These are phyloP conservation scores for Erethizon dorsatum DNA, from an alignment of 2,797 vertebrate species.

Conservation along the genomic window DNA sequence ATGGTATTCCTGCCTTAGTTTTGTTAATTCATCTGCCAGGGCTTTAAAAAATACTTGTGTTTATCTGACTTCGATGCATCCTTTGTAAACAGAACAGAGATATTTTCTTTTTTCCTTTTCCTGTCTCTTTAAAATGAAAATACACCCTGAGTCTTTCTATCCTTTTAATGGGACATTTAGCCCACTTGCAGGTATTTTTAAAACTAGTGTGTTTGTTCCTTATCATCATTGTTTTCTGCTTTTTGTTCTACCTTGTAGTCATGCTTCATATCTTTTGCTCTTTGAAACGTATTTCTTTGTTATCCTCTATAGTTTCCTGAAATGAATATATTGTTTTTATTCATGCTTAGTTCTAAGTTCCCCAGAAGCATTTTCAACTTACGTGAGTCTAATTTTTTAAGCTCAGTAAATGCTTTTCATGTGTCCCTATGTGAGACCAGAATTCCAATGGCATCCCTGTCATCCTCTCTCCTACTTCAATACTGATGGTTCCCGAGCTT, in stretches of 20 bases:
- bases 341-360: slow-evolving; percentile 48
- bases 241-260: slow-evolving; percentile 61
- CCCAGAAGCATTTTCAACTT: slow-evolving; percentile 12
- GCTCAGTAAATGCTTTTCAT: background rate
- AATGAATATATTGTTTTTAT: slow-evolving; percentile 68
- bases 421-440: background rate
- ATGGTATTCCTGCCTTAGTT: slow-evolving; percentile 31
- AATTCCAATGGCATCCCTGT: background rate
- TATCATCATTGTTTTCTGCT: slow-evolving; percentile 33
- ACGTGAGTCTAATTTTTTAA: slow-evolving; percentile 41
- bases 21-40: slow-evolving; percentile 42
- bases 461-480: background rate
- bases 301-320: slow-evolving; percentile 36
- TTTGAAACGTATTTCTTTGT: slow-evolving; percentile 70
- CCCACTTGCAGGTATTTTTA: slow-evolving; percentile 18
- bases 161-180: background rate
- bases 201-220: slow-evolving; percentile 28
- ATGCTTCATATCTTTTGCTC: slow-evolving; percentile 35
- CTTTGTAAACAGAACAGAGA: slow-evolving; percentile 53
- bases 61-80: slow-evolving; percentile 10
- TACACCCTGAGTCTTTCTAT: background rate
- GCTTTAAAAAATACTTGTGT: background rate
- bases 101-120: background rate
- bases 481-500: background rate
- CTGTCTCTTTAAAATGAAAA: background rate